Evolutionary conservation across 2,113 vertebrate species (phyloP).

Genomic region (Canis aureus): DNA sequence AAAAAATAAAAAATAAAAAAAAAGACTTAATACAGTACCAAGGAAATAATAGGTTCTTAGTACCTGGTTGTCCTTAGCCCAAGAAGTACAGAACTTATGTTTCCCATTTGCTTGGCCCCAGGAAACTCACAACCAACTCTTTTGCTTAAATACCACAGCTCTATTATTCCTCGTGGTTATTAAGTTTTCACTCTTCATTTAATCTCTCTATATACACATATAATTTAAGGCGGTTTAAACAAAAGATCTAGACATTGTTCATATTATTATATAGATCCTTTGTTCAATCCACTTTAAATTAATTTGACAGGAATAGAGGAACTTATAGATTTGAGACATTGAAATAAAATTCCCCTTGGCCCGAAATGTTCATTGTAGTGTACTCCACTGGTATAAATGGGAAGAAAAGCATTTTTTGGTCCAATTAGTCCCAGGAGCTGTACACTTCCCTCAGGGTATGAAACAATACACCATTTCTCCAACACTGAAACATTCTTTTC

Average conservation of each 20-base stretch:
- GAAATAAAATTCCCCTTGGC: neutral
- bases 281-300: neutral
- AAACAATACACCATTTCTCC: neutral
- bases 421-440: neutral
- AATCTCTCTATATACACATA: neutral
- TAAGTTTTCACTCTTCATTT: neutral
- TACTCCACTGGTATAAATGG: neutral
- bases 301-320: constrained; percentile 18
- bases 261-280: neutral
- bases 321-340: neutral
- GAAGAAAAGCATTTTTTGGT: neutral
- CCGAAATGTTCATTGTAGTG: neutral
- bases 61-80: neutral
- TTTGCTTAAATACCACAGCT: neutral
- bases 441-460: neutral
- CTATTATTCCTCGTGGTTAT: neutral
- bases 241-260: neutral
- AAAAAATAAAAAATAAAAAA: too few species aligned
- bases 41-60: neutral
- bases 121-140: neutral
- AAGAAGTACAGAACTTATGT: neutral
- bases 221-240: neutral
- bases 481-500: neutral
- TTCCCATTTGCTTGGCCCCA: neutral
- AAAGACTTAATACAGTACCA: neutral